phyloP scores from a whole-genome alignment of 2,888 invertebrate genomes.

The Aelia acuminata region DNA sequence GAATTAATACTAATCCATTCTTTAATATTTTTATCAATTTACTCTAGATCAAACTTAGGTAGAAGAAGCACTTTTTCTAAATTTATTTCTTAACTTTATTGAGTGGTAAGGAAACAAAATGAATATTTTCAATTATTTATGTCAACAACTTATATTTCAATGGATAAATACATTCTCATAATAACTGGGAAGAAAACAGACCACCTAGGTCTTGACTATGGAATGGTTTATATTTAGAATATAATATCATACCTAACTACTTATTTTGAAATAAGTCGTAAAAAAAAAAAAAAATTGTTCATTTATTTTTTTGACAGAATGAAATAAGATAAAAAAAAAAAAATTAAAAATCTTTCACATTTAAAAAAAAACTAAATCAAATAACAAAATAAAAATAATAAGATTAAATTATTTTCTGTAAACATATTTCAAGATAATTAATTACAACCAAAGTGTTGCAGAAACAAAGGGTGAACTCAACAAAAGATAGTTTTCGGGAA shows the following conservation, averaged over 20 bases:
- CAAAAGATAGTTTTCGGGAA: too few species aligned
- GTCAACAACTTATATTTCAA: neutral
- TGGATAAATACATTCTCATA: neutral
- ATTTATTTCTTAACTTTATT: too few species aligned
- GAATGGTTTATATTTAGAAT: neutral
- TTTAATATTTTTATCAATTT: neutral
- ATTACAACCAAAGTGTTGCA: too few species aligned
- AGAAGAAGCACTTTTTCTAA: neutral
- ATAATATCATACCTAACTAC: neutral
- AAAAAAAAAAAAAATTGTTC: too few species aligned
- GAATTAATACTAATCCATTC: neutral
- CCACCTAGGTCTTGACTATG: neutral
- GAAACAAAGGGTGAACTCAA: too few species aligned
- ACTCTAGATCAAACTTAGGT: neutral
- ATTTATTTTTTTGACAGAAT: neutral
- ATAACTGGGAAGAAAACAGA: neutral
- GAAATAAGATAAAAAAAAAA: neutral
- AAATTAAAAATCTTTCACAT: neutral
- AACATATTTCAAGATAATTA: neutral
- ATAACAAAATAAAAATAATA: neutral
- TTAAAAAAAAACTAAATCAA: neutral
- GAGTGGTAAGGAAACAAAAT: neutral
- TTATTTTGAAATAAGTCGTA: neutral
- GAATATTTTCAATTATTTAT: neutral
- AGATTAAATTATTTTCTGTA: neutral